These are phyloP conservation scores for Alethe castanea DNA, from an alignment of 2,113 vertebrate species.

Conservation along the genomic window DNA sequence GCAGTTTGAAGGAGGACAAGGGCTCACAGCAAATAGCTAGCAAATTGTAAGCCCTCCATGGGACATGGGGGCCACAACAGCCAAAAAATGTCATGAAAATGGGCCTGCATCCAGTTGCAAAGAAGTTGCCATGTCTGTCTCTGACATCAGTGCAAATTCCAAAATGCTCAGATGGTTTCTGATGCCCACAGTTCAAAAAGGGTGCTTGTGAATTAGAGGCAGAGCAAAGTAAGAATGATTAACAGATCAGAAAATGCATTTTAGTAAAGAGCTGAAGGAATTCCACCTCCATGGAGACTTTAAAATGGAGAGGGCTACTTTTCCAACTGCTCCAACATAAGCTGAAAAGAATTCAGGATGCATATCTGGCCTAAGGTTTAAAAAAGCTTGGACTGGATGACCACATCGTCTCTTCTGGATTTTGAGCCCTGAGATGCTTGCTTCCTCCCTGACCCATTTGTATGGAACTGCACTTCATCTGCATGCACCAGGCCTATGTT, in stretches of 20 bases:
- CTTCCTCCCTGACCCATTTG: neutral
- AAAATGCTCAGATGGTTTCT: neutral
- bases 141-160: neutral
- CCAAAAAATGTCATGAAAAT: rapidly evolving
- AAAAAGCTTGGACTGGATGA: neutral
- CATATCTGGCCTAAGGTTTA: neutral
- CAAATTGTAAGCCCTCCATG: rapidly evolving
- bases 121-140: neutral
- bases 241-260: neutral
- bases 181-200: neutral
- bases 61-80: neutral
- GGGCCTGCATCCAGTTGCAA: neutral
- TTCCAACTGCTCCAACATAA: neutral
- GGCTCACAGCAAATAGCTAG: neutral
- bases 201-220: neutral
- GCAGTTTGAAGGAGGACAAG: rapidly evolving
- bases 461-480: neutral
- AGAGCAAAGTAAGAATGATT: neutral
- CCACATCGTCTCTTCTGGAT: neutral
- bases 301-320: neutral
- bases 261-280: neutral
- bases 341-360: neutral
- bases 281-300: neutral
- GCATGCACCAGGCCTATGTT: neutral
- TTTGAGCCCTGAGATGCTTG: neutral